phyloP scores from a whole-genome alignment of 2,888 invertebrate species.

The Ophion slaviceki region DNA sequence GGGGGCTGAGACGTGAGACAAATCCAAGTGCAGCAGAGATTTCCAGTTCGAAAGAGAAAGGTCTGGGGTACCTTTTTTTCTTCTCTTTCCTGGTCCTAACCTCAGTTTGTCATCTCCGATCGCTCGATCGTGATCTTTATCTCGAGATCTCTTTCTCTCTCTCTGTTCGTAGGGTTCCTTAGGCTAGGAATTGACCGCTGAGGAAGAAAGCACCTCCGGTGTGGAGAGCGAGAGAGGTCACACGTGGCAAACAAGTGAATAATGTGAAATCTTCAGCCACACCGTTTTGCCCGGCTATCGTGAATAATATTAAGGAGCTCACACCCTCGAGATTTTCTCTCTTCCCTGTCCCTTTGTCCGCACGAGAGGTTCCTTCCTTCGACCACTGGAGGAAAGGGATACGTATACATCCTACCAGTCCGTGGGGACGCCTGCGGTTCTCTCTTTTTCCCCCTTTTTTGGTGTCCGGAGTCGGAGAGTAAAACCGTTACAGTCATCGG shows the following conservation, averaged over 20 bases:
- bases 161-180: slow-evolving; percentile 12
- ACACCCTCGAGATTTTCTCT: slow-evolving; percentile 51
- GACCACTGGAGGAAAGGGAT: slow-evolving; percentile 13
- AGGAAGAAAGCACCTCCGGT: slow-evolving; percentile 42
- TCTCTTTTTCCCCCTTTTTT: slow-evolving; percentile 35
- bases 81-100: slow-evolving; percentile 23
- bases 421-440: slow-evolving; percentile 74
- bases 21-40: slow-evolving; percentile 42
- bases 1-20: slow-evolving; percentile 51
- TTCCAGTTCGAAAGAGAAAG: slow-evolving; percentile 35
- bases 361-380: slow-evolving; percentile 23
- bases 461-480: slow-evolving; percentile 58
- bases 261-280: slow-evolving; percentile 63
- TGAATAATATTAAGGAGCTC: slow-evolving; percentile 43
- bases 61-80: slow-evolving; percentile 18
- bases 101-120: slow-evolving; percentile 48
- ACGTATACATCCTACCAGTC: slow-evolving; percentile 39
- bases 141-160: slow-evolving; percentile 39
- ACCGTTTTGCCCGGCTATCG: slow-evolving; percentile 32
- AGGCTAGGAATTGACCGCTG: slow-evolving; percentile 31
- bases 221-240: slow-evolving; percentile 30
- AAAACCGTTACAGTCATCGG: slow-evolving; percentile 78
- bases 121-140: slow-evolving; percentile 63
- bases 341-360: slow-evolving; percentile 51
- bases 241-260: slow-evolving; percentile 61